These are phyloP conservation scores for Beris morrisii DNA, from an alignment of 2,888 invertebrate genomes.

Conservation along the genomic window DNA sequence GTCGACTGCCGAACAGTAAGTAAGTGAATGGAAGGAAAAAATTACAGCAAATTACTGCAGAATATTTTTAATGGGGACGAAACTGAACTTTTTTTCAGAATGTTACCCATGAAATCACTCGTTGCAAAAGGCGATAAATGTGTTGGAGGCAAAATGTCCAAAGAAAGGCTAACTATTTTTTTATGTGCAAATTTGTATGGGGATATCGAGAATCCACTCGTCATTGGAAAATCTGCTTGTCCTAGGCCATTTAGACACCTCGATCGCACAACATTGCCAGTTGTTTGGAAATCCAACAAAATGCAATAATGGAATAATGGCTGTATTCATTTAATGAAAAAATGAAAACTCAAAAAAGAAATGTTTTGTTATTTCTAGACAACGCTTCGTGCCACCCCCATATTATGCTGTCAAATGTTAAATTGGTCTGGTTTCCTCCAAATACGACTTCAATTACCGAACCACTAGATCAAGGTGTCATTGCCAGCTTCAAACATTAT, in stretches of 20 bases:
- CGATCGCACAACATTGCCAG: no score
- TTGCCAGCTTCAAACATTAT: not conserved
- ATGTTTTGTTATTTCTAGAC: not conserved
- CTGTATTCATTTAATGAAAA: no score
- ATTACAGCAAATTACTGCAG: no score
- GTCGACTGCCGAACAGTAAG: no score
- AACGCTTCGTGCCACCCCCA: not conserved
- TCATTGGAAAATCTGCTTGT: no score
- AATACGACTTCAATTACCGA: not conserved
- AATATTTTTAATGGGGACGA: not conserved
- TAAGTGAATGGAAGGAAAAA: no score
- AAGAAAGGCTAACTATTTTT: conserved; percentile 1
- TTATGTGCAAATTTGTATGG: conserved; percentile 4
- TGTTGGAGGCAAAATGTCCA: not conserved
- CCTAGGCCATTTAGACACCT: no score
- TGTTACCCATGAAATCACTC: not conserved
- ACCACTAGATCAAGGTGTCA: conserved; percentile 1
- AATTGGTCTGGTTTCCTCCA: not conserved
- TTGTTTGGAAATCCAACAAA: no score
- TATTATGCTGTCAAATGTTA: not conserved
- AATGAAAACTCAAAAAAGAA: not conserved
- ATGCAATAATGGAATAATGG: no score
- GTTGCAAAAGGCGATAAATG: not conserved
- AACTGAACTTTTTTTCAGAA: not conserved
- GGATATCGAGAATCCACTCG: no score